phyloP scores from a whole-genome alignment of 1,140 invertebrate genomes.

The Drosophila baimaii region DNA sequence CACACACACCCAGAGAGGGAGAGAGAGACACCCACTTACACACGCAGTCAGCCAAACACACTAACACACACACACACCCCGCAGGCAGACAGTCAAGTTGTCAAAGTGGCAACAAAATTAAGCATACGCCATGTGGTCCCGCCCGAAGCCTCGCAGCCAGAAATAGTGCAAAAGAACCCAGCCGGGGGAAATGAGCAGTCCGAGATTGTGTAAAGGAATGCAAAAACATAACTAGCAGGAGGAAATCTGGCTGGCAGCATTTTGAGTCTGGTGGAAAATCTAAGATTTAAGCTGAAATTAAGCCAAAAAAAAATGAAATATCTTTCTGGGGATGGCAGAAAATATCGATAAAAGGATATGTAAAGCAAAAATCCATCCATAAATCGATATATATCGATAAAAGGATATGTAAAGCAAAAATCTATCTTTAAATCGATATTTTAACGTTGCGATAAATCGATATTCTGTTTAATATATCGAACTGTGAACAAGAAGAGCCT shows the following conservation, averaged over 20 bases:
- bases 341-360: too few species aligned
- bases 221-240: constrained; percentile 25
- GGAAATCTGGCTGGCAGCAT: not conserved
- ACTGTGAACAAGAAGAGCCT: too few species aligned
- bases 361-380: too few species aligned
- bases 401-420: too few species aligned
- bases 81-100: constrained; percentile 37
- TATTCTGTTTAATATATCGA: too few species aligned
- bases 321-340: too few species aligned
- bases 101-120: constrained; percentile 48
- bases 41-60: not conserved
- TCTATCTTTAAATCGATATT: too few species aligned
- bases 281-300: not conserved
- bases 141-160: constrained; percentile 1
- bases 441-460: too few species aligned
- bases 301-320: too few species aligned
- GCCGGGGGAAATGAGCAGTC: constrained; percentile 15
- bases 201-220: constrained; percentile 14
- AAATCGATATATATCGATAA: too few species aligned
- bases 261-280: not conserved
- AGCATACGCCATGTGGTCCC: constrained; percentile 44
- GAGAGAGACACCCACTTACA: not conserved
- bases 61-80: not conserved
- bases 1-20: not conserved
- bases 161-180: constrained; percentile 12